A percentile compares a stretch with the other conserved stretches of the same genome.
Evolutionary conservation across 1,140 invertebrate genomes (phyloP).

Genomic region (Drosophila neocordata): DNA sequence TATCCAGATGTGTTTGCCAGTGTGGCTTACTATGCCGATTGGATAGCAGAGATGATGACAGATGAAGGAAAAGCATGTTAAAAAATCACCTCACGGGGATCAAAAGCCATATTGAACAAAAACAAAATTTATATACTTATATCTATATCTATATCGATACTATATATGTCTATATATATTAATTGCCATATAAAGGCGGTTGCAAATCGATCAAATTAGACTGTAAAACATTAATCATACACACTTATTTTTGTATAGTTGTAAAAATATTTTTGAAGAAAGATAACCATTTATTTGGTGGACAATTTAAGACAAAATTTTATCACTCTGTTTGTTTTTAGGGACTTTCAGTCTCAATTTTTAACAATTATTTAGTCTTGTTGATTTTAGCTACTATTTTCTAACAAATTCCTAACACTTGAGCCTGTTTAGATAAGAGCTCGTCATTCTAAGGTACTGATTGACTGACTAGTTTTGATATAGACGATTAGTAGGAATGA

Average conservation of each 20-base stretch:
- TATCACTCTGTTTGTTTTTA: not conserved
- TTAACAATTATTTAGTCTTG: not conserved
- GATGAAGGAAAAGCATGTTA: slow-evolving; percentile 45
- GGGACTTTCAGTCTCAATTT: not conserved
- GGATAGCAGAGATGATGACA: slow-evolving; percentile 58
- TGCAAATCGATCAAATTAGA: slow-evolving; percentile 46
- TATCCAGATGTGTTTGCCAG: slow-evolving; percentile 84
- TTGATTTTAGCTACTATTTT: not conserved
- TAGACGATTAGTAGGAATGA: not conserved
- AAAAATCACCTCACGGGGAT: slow-evolving; percentile 9
- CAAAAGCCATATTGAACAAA: slow-evolving; percentile 57
- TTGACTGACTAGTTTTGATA: not conserved
- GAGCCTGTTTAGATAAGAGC: not conserved
- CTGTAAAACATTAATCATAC: slow-evolving; percentile 50
- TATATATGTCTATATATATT: slow-evolving; percentile 4
- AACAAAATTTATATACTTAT: not conserved
- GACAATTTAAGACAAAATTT: not conserved
- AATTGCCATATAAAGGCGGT: slow-evolving; percentile 29
- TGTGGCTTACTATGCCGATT: slow-evolving; percentile 81
- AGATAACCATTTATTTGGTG: too few species aligned
- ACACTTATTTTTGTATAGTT: slow-evolving; percentile 28
- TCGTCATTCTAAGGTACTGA: not conserved
- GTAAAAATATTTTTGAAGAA: slow-evolving; percentile 35
- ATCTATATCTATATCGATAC: not conserved
- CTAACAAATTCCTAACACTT: not conserved